Conservation (phyloP, 2,888 invertebrate species). For the Branchipolynoe longqiensis region DNA sequence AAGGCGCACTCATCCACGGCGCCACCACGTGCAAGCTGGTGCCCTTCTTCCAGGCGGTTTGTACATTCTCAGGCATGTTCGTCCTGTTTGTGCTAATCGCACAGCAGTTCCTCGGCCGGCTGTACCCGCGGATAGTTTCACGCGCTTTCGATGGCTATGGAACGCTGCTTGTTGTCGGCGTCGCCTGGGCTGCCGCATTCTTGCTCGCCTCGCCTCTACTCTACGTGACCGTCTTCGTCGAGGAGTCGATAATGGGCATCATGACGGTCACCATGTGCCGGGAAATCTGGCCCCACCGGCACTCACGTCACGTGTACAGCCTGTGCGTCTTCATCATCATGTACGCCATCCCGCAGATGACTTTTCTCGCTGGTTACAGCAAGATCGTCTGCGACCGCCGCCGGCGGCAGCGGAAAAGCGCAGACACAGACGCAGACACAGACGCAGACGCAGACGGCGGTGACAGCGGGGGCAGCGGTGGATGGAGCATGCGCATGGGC, state of each 20-base stretch:
- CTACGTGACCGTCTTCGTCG: background rate
- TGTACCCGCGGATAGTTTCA: background rate
- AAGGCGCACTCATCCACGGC: background rate
- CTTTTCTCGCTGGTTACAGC: background rate
- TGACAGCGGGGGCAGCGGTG: no score
- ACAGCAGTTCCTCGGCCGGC: background rate
- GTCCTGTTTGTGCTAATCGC: background rate
- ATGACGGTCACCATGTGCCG: conserved; percentile 16
- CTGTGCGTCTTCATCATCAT: background rate
- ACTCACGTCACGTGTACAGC: conserved; percentile 10
- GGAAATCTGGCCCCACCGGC: background rate
- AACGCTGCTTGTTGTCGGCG: background rate
- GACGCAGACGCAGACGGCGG: no score
- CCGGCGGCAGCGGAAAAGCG: no score
- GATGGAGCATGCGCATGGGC: no score
- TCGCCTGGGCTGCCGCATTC: background rate
- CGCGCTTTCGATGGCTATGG: background rate
- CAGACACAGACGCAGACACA: no score
- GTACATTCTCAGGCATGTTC: background rate
- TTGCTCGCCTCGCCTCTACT: conserved; percentile 17
- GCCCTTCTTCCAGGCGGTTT: conserved; percentile 9
- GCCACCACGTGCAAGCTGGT: background rate
- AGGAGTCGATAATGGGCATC: conserved; percentile 1
- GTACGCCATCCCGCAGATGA: background rate
- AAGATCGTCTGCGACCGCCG: background rate